Conservation (phyloP, 2,113 vertebrate species). For the Xiphorhynchus elegans region DNA sequence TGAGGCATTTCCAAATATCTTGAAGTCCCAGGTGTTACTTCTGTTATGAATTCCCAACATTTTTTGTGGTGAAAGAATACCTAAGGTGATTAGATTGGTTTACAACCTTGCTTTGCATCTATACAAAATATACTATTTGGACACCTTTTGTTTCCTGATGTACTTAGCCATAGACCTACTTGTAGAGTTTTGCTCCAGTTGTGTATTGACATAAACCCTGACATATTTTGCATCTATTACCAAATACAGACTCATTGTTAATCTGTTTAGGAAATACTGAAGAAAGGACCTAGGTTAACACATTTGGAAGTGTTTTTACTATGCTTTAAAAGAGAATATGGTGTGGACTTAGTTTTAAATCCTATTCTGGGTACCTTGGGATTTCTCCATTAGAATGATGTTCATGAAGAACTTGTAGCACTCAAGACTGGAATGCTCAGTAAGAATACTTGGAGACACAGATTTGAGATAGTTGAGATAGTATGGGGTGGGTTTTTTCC, state of each 20-base stretch:
- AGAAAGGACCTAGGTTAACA: background rate
- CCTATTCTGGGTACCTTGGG: background rate
- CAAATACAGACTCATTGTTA: background rate
- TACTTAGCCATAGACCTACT: background rate
- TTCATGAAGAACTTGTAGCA: background rate
- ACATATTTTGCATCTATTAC: background rate
- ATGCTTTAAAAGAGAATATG: background rate
- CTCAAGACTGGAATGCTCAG: background rate
- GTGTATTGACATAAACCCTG: background rate
- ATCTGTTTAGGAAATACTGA: background rate
- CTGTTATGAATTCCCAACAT: background rate
- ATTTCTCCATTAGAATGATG: background rate
- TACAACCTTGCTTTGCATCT: background rate
- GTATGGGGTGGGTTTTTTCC: background rate
- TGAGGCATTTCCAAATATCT: background rate
- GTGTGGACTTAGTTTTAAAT: background rate
- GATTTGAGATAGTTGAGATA: background rate
- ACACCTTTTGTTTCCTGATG: background rate
- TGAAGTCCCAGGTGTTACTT: background rate
- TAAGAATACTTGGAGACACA: background rate
- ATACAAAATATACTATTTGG: background rate
- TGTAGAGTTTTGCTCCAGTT: background rate
- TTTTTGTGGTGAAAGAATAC: background rate
- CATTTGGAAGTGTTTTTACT: background rate
- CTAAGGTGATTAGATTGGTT: background rate